phyloP scores from a whole-genome alignment of 2,113 vertebrate species.

The Protomyctophum bolini region DNA sequence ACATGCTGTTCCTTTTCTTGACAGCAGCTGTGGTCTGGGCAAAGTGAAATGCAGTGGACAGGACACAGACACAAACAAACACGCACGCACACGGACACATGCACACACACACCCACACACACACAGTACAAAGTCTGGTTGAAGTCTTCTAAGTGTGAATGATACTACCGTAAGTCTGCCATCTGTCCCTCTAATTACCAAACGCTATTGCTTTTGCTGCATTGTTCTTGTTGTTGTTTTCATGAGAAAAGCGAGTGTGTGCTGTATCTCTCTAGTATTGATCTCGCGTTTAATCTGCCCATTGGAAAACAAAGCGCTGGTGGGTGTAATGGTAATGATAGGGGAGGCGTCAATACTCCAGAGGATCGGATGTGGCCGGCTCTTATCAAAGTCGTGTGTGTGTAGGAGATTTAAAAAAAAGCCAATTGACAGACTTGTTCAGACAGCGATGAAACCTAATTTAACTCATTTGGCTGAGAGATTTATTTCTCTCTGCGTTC shows the following conservation, averaged over 20 bases:
- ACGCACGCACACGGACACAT: too few species aligned
- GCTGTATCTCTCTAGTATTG: slow-evolving; percentile 35
- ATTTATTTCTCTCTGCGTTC: too few species aligned
- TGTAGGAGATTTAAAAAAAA: slow-evolving; percentile 32
- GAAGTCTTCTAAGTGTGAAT: neutral
- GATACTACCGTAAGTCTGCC: slow-evolving; percentile 1
- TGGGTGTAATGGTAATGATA: slow-evolving; percentile 44
- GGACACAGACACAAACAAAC: neutral
- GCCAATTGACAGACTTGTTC: slow-evolving; percentile 20
- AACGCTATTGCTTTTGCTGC: slow-evolving; percentile 23
- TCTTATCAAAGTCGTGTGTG: slow-evolving; percentile 16
- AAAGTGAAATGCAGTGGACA: slow-evolving; percentile 6
- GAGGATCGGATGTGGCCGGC: slow-evolving; percentile 26
- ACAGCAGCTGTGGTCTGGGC: too few species aligned
- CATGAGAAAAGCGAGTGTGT: slow-evolving; percentile 27
- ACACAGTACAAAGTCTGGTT: neutral
- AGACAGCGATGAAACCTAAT: slow-evolving; percentile 12
- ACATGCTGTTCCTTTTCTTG: slow-evolving; percentile 13
- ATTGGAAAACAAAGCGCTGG: slow-evolving; percentile 53
- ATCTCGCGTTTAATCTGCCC: slow-evolving; percentile 52
- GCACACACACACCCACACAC: too few species aligned
- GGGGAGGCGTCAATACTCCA: slow-evolving; percentile 28
- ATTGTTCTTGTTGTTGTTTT: slow-evolving; percentile 12
- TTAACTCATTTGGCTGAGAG: neutral
- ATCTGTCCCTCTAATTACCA: slow-evolving; percentile 25